Percentiles rank a stretch among this genome's conserved stretches.
These are phyloP conservation scores for Xanthia togata DNA, from an alignment of 2,888 invertebrate species.

Conservation along the genomic window DNA sequence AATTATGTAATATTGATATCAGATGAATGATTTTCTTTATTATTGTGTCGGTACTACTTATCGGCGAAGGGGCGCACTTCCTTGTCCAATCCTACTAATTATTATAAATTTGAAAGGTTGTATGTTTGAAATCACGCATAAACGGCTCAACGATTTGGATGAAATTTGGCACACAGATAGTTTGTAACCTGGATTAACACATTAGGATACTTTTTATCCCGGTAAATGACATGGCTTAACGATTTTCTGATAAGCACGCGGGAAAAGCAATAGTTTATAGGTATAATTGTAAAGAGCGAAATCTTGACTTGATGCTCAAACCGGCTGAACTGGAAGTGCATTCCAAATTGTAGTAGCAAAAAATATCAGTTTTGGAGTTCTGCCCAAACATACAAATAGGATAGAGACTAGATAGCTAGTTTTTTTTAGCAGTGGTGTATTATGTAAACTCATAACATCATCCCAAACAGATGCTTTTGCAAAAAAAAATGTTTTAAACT, in stretches of 20 bases:
- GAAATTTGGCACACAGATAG: not conserved
- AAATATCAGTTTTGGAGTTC: conserved; percentile 28
- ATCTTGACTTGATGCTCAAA: not conserved
- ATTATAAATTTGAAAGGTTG: not conserved
- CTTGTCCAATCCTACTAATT: not conserved
- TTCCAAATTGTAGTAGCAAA: conserved; percentile 5
- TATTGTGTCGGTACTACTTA: conserved; percentile 5
- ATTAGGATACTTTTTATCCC: too few species aligned
- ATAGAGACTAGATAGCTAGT: not conserved
- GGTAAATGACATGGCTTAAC: too few species aligned
- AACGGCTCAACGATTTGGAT: not conserved
- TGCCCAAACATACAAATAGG: conserved; percentile 49
- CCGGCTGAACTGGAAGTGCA: not conserved
- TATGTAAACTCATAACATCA: not conserved
- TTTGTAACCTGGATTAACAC: not conserved
- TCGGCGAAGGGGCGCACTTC: not conserved
- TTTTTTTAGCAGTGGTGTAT: conserved; percentile 21
- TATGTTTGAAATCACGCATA: not conserved
- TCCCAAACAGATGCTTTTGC: not conserved
- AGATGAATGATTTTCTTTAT: conserved; percentile 15
- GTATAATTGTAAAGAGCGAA: not conserved
- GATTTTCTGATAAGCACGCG: too few species aligned
- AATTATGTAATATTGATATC: conserved; percentile 22
- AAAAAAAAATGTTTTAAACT: not conserved
- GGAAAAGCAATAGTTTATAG: not conserved